These are phyloP conservation scores for Jordanella pulchra DNA, from an alignment of 2,797 vertebrate genomes.

Conservation along the genomic window DNA sequence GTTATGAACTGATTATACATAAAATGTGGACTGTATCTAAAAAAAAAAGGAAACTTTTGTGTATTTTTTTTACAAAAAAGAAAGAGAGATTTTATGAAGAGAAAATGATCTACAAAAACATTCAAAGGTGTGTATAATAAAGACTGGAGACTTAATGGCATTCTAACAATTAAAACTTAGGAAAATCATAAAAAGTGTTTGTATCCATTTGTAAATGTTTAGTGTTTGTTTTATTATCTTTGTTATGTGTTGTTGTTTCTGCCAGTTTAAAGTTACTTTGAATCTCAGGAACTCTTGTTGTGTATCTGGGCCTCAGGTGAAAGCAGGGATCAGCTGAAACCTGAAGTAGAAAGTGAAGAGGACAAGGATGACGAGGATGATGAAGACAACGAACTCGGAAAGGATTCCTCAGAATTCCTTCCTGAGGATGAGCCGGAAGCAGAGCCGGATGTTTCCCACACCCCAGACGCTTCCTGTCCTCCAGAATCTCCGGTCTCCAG, in stretches of 20 bases:
- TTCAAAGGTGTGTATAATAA: too few species aligned
- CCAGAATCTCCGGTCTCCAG: slow-evolving; percentile 27
- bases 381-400: slow-evolving; percentile 17
- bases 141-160: too few species aligned
- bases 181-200: neutral
- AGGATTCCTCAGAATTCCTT: slow-evolving; percentile 35
- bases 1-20: too few species aligned
- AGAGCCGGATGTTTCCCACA: slow-evolving; percentile 51
- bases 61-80: too few species aligned
- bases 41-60: too few species aligned
- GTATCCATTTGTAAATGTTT: neutral
- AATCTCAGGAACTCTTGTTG: neutral
- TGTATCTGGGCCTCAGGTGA: slow-evolving; percentile 30
- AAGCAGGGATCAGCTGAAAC: slow-evolving; percentile 33
- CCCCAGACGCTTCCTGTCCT: slow-evolving; percentile 41
- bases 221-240: neutral
- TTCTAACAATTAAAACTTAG: neutral
- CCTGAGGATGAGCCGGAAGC: slow-evolving; percentile 35
- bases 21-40: too few species aligned
- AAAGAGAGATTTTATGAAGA: too few species aligned
- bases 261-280: neutral
- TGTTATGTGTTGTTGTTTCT: neutral
- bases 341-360: slow-evolving; percentile 31
- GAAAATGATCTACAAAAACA: too few species aligned
- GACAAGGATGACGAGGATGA: slow-evolving; percentile 21